A percentile compares a stretch with the other conserved stretches of the same genome.
These are phyloP conservation scores for Margarornis squamiger DNA, from an alignment of 2,797 vertebrate genomes.

Conservation along the genomic window DNA sequence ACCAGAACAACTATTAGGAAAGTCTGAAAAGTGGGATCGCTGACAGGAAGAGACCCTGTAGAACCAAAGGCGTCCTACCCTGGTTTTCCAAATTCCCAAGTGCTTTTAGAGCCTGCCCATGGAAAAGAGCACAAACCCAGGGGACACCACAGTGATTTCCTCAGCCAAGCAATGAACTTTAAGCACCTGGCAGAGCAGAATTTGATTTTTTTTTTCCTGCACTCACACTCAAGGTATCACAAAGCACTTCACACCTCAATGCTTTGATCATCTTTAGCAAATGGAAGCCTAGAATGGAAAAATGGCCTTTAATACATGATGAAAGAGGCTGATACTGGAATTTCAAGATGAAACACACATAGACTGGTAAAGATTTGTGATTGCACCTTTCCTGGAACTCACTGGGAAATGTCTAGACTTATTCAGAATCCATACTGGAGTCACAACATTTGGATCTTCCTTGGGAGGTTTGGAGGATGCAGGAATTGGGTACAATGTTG, in stretches of 20 bases:
- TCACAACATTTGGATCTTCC: neutral
- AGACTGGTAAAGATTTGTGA: neutral
- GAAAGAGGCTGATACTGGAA: neutral
- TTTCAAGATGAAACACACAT: neutral
- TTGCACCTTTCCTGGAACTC: neutral
- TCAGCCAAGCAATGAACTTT: neutral
- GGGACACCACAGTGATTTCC: neutral
- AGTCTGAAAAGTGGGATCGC: neutral
- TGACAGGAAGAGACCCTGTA: neutral
- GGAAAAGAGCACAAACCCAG: neutral
- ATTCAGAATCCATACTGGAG: neutral
- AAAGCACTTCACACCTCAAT: neutral
- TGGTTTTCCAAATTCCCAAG: neutral
- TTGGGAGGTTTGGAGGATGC: neutral
- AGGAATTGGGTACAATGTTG: accelerated
- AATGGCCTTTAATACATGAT: neutral
- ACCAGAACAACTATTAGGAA: neutral
- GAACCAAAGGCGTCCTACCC: neutral
- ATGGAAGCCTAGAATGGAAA: neutral
- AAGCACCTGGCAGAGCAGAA: neutral
- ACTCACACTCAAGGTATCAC: neutral
- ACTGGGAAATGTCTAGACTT: neutral
- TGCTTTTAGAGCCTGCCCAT: neutral
- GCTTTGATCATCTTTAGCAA: neutral
- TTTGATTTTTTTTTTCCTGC: neutral